Conservation (phyloP, 2,797 vertebrate species). For the Periophthalmus magnuspinnatus region DNA sequence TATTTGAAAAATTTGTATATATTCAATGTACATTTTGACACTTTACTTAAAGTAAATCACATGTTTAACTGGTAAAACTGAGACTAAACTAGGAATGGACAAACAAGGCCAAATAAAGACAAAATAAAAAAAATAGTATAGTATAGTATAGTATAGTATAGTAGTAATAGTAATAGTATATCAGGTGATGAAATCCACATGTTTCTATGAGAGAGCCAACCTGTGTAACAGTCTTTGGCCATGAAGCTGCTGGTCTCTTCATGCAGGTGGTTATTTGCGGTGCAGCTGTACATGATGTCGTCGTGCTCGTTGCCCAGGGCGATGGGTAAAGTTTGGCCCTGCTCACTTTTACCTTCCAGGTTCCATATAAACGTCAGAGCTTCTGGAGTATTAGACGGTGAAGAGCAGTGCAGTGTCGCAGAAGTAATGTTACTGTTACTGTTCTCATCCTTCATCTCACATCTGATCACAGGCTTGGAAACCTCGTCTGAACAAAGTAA, state of each 20-base stretch:
- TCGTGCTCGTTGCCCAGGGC: constrained; percentile 18
- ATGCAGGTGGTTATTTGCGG: constrained; percentile 53
- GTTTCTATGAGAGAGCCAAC: constrained; percentile 32
- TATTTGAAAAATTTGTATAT: no score
- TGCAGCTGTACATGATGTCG: constrained; percentile 42
- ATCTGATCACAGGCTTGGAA: constrained; percentile 48
- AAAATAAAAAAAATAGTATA: no score
- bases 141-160: no score
- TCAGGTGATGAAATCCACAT: no score
- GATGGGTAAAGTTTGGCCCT: constrained; percentile 35
- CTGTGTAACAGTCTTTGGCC: constrained; percentile 53
- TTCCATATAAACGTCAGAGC: constrained; percentile 40
- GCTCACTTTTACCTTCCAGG: rapidly evolving
- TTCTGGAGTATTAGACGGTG: not conserved
- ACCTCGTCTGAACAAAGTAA: constrained; percentile 45
- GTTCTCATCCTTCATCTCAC: constrained; percentile 22
- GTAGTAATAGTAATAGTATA: no score
- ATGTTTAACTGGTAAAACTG: no score
- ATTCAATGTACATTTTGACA: no score
- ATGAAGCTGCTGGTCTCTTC: constrained; percentile 21
- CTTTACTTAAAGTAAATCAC: no score
- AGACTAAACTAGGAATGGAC: no score
- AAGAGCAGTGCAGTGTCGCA: constrained; percentile 49
- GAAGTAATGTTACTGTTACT: not conserved
- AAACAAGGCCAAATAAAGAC: no score